Base-by-base conservation (phyloP, 2,797 vertebrate species). In the Phalloptychus januarius region DNA sequence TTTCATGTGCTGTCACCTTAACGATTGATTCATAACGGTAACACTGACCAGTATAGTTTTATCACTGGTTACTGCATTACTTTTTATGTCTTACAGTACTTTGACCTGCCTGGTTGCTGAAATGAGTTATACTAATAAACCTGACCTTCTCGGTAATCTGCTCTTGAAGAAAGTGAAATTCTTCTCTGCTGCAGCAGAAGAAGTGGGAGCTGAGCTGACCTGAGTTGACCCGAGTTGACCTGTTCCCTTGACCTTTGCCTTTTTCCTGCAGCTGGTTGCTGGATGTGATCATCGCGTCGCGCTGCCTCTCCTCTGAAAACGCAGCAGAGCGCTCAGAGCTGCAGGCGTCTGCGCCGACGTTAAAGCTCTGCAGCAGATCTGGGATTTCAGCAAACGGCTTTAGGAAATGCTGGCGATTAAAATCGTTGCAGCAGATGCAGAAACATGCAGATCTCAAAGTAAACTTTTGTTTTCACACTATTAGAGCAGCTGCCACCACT, bases 141-240 rank as follows among this genome's bases (percentile, higher is more conserved):
- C 7, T 42, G 40, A 25, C 7, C 40, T 63, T 10, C 44, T 8
- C 33, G 16, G 16, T 40, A 1, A 46, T 13, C 23, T 50, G 58
- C 10, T 52, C 31, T 42, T 10, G 63, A 71, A 46, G 83, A 82
- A 31, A 0, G 2, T 6, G 10, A 81, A 83, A 84, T 20, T 5
- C 16, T 38, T 31, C 5, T 28, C 48, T 54, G 20, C 58, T 52
- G 31, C 23, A 31, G 20, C 54, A 11, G 28, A 75, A 83, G 83
- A 86, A 88, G 74, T 65, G 45, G 61, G 20, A 48, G 85, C 67
- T 20, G 6, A 86, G 74, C 61, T 87, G 6, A 87, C 77, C 56
- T 87, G n/a, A n/a, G n/a, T n/a, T n/a, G n/a, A n/a, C n/a, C n/a
- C n/a, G n/a, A n/a, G n/a, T n/a, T n/a, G n/a, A n/a, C n/a, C n/a